These are phyloP conservation scores for Spheniscus humboldti DNA, from an alignment of 2,797 vertebrate species.

Conservation along the genomic window DNA sequence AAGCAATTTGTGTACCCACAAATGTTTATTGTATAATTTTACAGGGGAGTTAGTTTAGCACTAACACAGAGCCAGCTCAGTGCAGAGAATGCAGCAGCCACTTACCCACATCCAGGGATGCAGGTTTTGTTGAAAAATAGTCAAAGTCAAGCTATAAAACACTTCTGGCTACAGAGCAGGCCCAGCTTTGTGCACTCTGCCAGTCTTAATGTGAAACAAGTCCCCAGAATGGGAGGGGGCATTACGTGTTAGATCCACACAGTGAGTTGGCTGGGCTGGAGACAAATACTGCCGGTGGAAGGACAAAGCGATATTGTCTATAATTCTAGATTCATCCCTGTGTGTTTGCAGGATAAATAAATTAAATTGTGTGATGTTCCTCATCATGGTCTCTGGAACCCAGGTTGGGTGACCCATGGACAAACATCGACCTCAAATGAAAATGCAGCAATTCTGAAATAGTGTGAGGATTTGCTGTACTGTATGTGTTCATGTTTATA, in stretches of 20 bases:
- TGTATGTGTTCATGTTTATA: accelerated
- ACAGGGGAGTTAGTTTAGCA: background rate
- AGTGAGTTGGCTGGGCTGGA: background rate
- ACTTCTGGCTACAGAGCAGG: background rate
- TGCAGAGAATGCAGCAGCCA: accelerated
- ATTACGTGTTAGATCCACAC: accelerated
- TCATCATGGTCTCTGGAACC: background rate
- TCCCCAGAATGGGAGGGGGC: accelerated
- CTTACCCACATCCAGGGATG: background rate
- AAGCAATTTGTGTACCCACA: background rate
- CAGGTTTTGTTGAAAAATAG: background rate
- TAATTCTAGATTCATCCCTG: background rate
- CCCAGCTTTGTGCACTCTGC: background rate
- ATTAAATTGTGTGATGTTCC: background rate
- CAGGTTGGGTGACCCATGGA: background rate
- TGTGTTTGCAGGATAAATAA: background rate
- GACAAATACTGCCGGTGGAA: background rate
- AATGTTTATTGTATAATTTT: accelerated
- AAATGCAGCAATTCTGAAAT: background rate
- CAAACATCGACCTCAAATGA: background rate
- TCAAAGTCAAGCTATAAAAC: background rate
- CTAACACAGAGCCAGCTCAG: background rate
- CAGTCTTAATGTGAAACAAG: background rate
- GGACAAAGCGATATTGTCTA: background rate
- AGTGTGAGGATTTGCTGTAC: background rate